A percentile compares a stretch with the other conserved stretches of the same genome.
These are phyloP conservation scores for Vireo griseus DNA, from an alignment of 2,797 vertebrate genomes.

Conservation along the genomic window DNA sequence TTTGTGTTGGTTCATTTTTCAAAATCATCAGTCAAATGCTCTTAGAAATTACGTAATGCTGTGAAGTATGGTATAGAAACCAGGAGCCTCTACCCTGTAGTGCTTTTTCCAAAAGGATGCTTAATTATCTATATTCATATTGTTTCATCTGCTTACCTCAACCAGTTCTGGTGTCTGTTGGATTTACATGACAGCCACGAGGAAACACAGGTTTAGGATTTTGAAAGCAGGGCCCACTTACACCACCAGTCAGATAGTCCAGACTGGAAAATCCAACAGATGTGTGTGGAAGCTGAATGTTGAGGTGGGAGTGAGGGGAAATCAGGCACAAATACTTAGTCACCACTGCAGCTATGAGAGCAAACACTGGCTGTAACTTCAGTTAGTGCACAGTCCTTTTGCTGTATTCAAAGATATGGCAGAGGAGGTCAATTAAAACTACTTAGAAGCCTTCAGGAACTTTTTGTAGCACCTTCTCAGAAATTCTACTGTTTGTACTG, in stretches of 20 bases:
- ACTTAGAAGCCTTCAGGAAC: background rate
- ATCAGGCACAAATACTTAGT: background rate
- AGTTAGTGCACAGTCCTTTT: background rate
- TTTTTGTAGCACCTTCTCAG: background rate
- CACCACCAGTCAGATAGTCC: background rate
- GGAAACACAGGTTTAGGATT: background rate
- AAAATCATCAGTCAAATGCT: background rate
- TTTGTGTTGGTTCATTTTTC: background rate
- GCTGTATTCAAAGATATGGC: background rate
- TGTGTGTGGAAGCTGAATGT: background rate
- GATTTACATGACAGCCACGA: background rate
- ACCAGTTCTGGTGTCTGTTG: background rate
- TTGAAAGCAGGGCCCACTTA: background rate
- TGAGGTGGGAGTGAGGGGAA: background rate
- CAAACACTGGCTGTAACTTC: background rate
- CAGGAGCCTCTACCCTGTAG: background rate
- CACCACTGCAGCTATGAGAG: background rate
- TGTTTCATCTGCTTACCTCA: background rate
- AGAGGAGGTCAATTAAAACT: background rate
- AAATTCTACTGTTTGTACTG: background rate
- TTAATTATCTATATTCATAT: background rate
- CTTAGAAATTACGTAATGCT: background rate
- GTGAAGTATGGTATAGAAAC: background rate
- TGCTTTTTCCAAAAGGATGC: background rate
- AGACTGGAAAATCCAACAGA: background rate